Evolutionary conservation across 2,113 vertebrate species (phyloP).

Genomic region (Poeciliopsis prolifica): DNA sequence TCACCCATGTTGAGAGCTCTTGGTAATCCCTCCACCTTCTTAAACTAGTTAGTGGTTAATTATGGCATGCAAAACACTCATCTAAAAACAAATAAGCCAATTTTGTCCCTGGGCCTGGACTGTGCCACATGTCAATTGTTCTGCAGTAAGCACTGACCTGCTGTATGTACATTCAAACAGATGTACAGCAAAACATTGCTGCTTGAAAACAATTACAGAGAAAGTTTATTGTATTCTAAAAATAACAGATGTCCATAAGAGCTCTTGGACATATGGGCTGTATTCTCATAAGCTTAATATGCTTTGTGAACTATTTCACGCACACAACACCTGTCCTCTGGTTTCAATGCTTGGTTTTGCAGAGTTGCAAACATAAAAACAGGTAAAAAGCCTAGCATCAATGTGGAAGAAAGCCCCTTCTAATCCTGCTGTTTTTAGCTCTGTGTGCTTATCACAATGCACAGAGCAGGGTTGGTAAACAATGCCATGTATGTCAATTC

Average conservation of each 20-base stretch:
- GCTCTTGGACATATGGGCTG: constrained; percentile 9
- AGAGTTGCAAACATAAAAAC: constrained; percentile 39
- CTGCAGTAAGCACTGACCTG: too few species aligned
- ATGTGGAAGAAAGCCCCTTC: constrained; percentile 36
- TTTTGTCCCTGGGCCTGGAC: too few species aligned
- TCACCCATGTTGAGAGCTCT: too few species aligned
- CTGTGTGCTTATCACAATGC: constrained; percentile 57
- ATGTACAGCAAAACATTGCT: neutral
- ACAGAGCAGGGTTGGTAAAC: constrained; percentile 59
- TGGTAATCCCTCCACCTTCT: too few species aligned
- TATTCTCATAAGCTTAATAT: constrained; percentile 15
- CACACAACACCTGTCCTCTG: constrained; percentile 7
- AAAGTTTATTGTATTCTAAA: neutral
- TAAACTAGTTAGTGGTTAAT: too few species aligned
- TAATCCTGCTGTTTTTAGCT: constrained; percentile 65
- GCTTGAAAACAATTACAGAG: constrained; percentile 3
- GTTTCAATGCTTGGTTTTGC: constrained; percentile 35
- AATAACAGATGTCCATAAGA: neutral
- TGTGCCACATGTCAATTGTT: too few species aligned
- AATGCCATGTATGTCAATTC: constrained; percentile 53
- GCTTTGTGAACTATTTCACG: constrained; percentile 34
- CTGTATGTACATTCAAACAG: too few species aligned
- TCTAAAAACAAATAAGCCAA: too few species aligned
- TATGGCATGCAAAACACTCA: too few species aligned
- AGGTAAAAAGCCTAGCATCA: constrained; percentile 41